phyloP scores from a whole-genome alignment of 2,888 invertebrate species.

The Aelia acuminata region DNA sequence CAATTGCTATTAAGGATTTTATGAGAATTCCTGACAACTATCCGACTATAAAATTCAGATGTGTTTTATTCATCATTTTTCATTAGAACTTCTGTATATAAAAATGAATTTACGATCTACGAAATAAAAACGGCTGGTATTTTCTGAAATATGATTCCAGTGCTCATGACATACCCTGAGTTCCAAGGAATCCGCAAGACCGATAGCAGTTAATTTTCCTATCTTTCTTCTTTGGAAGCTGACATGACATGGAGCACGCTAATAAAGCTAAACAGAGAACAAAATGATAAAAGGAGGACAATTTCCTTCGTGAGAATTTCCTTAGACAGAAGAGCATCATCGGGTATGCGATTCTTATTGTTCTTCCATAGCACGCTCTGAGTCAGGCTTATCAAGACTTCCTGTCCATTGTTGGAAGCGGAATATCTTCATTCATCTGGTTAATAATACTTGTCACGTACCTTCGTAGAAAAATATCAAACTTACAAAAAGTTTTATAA shows the following conservation, averaged over 20 bases:
- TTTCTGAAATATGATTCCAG: neutral
- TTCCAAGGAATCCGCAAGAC: neutral
- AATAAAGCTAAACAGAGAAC: neutral
- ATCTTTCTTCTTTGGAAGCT: neutral
- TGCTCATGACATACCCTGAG: too few relatives aligned
- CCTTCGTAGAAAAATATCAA: constrained; percentile 2
- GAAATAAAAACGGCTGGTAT: neutral
- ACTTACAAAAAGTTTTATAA: too few relatives aligned
- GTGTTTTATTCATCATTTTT: too few relatives aligned
- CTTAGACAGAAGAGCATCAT: neutral
- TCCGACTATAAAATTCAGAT: too few relatives aligned
- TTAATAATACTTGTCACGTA: neutral
- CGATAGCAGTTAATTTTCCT: neutral
- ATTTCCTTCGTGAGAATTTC: constrained; percentile 22
- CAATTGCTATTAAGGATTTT: too few relatives aligned
- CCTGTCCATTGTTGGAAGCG: constrained; percentile 37
- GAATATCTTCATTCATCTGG: constrained; percentile 37
- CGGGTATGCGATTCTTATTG: neutral
- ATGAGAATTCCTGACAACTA: too few relatives aligned
- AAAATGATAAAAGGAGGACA: neutral
- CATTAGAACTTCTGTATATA: neutral
- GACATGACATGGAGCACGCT: neutral
- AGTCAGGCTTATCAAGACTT: constrained; percentile 38
- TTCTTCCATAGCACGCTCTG: constrained; percentile 28
- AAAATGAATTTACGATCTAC: neutral